Conservation (phyloP, 2,797 vertebrate genomes). For the Hemibagrus guttatus region DNA sequence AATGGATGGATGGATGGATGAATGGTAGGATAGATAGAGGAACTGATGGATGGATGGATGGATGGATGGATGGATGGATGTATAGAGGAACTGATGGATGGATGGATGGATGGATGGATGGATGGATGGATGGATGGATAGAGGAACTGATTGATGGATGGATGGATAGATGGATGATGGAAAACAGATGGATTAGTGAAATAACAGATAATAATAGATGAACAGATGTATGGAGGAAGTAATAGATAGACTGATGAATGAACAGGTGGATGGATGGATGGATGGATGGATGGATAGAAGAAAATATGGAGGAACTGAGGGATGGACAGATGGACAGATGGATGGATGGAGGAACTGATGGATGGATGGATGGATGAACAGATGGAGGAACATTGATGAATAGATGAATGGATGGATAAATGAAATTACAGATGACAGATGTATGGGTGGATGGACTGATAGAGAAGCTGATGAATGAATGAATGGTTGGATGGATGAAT, state of each 20-base stretch:
- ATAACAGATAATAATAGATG: too few relatives aligned
- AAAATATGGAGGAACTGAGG: too few relatives aligned
- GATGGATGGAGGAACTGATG: background rate
- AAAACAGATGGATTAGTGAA: too few relatives aligned
- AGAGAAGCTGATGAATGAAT: background rate
- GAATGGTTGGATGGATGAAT: background rate
- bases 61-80: too few relatives aligned
- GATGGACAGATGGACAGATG: background rate
- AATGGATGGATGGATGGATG: background rate
- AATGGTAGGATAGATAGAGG: too few relatives aligned
- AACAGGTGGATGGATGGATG: background rate
- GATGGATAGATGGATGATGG: background rate
- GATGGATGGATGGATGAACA: too few relatives aligned
- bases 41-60: background rate
- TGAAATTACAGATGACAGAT: background rate
- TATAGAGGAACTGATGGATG: too few relatives aligned
- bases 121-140: background rate
- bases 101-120: background rate
- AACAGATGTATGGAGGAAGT: background rate
- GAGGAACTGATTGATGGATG: background rate
- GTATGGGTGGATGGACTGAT: background rate
- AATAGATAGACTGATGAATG: background rate
- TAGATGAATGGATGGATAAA: too few relatives aligned
- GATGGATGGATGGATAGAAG: background rate
- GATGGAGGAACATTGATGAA: too few relatives aligned